These are phyloP conservation scores for Drosophila dunni DNA, from an alignment of 1,140 invertebrate genomes.

Conservation along the genomic window DNA sequence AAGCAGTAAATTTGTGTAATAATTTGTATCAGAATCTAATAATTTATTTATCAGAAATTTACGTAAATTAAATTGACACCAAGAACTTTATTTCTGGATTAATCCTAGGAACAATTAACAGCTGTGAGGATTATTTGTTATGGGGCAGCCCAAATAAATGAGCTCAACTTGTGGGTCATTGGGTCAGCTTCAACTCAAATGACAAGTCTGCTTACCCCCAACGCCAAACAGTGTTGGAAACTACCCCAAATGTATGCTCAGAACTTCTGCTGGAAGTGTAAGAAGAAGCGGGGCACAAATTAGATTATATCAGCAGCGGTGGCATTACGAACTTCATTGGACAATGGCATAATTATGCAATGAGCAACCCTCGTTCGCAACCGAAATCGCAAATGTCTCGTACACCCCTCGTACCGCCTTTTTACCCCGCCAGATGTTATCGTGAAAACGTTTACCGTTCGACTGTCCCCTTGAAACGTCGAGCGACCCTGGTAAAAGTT, in stretches of 20 bases:
- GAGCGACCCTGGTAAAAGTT: slow-evolving; percentile 19
- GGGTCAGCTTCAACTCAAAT: slow-evolving; percentile 41
- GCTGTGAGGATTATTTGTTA: slow-evolving; percentile 8
- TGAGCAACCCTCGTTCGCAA: slow-evolving; percentile 65
- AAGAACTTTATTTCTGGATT: background rate
- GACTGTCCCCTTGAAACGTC: slow-evolving; percentile 23
- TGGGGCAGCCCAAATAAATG: background rate
- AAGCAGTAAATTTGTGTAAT: too few relatives aligned
- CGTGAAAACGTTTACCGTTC: slow-evolving; percentile 76
- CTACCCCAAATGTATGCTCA: slow-evolving; percentile 22
- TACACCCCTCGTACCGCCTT: background rate
- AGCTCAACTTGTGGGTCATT: slow-evolving; percentile 64
- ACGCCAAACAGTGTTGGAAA: slow-evolving; percentile 15
- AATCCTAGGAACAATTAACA: slow-evolving; percentile 29
- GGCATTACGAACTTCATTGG: slow-evolving; percentile 72
- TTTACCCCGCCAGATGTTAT: slow-evolving; percentile 70
- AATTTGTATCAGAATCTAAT: background rate
- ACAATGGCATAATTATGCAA: slow-evolving; percentile 82
- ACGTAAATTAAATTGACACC: too few relatives aligned
- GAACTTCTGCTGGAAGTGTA: background rate
- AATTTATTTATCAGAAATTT: too few relatives aligned
- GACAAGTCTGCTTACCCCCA: slow-evolving; percentile 22
- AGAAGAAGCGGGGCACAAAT: slow-evolving; percentile 43
- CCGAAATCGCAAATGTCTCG: slow-evolving; percentile 57
- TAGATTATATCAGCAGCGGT: slow-evolving; percentile 70